These are phyloP conservation scores for Prenolepis imparis DNA, from an alignment of 2,888 invertebrate genomes.

Conservation along the genomic window DNA sequence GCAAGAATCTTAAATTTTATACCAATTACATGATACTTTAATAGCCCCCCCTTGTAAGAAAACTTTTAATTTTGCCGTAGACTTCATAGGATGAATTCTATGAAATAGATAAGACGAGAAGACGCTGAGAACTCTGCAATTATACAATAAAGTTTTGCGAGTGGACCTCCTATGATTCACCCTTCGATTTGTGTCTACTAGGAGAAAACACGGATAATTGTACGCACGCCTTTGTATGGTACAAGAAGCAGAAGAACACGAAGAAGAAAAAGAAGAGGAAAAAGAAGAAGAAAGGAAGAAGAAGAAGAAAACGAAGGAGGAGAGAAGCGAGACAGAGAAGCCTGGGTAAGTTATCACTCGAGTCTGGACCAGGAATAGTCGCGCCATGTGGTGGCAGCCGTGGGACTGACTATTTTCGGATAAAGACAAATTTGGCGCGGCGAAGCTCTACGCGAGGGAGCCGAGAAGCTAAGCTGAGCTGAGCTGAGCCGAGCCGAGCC, in stretches of 20 bases:
- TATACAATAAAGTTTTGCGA: constrained; percentile 1
- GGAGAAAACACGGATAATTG: constrained; percentile 46
- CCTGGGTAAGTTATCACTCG: constrained; percentile 78
- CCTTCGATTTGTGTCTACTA: constrained; percentile 17
- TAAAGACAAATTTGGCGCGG: constrained; percentile 94
- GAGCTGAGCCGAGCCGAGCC: constrained; percentile 54
- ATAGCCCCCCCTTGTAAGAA: not conserved
- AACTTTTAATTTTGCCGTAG: not conserved
- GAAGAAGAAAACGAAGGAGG: constrained; percentile 48
- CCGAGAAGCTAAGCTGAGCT: constrained; percentile 32
- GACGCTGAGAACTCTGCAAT: not conserved
- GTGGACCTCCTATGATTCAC: not conserved
- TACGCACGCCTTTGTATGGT: constrained; percentile 59
- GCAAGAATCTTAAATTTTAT: constrained; percentile 16
- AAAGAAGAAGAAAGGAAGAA: constrained; percentile 40
- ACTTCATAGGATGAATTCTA: not conserved
- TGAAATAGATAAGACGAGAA: not conserved
- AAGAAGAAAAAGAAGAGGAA: constrained; percentile 39
- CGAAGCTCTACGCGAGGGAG: constrained; percentile 83
- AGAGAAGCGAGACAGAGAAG: constrained; percentile 61
- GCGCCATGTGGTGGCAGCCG: constrained; percentile 84
- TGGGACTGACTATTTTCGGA: constrained; percentile 89
- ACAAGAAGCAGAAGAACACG: constrained; percentile 55
- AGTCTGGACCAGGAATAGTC: constrained; percentile 85
- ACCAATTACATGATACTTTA: not conserved